Evolutionary conservation across 2,888 invertebrate genomes (phyloP).

Genomic region (Drepana falcataria): DNA sequence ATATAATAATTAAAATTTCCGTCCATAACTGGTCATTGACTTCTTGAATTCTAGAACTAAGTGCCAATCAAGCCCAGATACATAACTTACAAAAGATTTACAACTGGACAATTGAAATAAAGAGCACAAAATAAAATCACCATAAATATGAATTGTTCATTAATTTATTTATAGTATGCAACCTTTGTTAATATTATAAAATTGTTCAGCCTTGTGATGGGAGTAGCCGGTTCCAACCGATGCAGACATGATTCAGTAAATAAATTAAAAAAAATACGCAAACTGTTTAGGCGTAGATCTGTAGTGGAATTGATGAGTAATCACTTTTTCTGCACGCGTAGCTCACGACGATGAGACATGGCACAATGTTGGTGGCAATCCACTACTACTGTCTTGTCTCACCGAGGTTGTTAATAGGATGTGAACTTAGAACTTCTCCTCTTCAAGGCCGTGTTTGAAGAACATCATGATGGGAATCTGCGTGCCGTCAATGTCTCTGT

Average conservation of each 20-base stretch:
- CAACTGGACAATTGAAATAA: background rate
- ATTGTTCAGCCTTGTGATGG: slow-evolving; percentile 74
- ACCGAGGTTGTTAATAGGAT: background rate
- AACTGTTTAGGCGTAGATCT: slow-evolving; percentile 47
- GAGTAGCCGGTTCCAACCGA: slow-evolving; percentile 58
- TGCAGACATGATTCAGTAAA: slow-evolving; percentile 67
- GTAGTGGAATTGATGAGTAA: slow-evolving; percentile 58
- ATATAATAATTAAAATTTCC: too few species aligned
- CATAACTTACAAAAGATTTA: too few species aligned
- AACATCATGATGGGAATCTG: slow-evolving; percentile 95
- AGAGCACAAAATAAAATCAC: slow-evolving; percentile 13
- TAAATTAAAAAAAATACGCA: slow-evolving; percentile 60
- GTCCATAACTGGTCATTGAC: too few species aligned
- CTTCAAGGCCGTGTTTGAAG: slow-evolving; percentile 96
- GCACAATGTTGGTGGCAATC: background rate
- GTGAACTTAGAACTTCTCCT: slow-evolving; percentile 91
- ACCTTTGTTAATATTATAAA: slow-evolving; percentile 67
- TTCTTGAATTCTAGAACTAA: too few species aligned
- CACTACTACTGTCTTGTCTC: background rate
- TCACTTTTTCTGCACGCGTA: slow-evolving; percentile 40
- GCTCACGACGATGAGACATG: background rate
- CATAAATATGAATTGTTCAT: slow-evolving; percentile 43
- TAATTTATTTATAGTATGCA: slow-evolving; percentile 70
- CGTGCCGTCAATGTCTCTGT: slow-evolving; percentile 91
- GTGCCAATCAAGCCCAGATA: too few species aligned